Percentiles rank a stretch among this genome's conserved stretches.
Evolutionary conservation across 2,797 vertebrate species (phyloP).

Genomic region (Phrynocephalus vlangalii): DNA sequence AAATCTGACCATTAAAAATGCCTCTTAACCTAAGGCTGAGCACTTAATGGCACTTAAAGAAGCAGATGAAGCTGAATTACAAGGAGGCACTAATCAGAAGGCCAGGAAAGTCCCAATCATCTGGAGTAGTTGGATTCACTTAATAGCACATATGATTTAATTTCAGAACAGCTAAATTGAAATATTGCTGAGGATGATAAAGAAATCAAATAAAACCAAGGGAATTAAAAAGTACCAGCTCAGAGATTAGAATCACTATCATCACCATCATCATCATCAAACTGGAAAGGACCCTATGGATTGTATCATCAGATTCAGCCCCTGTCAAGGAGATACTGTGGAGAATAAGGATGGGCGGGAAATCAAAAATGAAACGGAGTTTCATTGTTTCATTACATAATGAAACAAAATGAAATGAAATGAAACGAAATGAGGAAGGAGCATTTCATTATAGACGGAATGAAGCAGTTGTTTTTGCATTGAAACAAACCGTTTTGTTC

Average conservation of each 20-base stretch:
- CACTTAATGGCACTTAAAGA: conserved; percentile 24
- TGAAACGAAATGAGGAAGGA: too few species aligned
- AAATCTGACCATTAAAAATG: conserved; percentile 21
- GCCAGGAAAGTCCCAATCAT: neutral
- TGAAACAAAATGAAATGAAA: too few species aligned
- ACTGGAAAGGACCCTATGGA: too few species aligned
- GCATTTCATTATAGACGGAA: too few species aligned
- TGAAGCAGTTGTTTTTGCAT: too few species aligned
- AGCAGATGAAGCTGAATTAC: conserved; percentile 13
- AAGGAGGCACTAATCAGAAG: conserved; percentile 33
- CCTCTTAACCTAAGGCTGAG: neutral
- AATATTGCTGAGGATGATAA: neutral
- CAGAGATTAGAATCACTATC: neutral
- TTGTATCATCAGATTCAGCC: too few species aligned
- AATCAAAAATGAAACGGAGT: too few species aligned
- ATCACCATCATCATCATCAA: too few species aligned
- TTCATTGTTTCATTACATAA: too few species aligned
- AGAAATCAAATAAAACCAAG: neutral
- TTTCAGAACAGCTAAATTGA: conserved; percentile 33
- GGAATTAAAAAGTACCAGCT: conserved; percentile 13
- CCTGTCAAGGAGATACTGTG: too few species aligned
- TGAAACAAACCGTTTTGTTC: too few species aligned
- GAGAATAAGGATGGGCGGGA: too few species aligned
- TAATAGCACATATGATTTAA: conserved; percentile 17
- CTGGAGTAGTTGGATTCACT: conserved; percentile 4